Base-by-base conservation (phyloP, 2,888 invertebrate species). In the Limnephilus rhombicus region DNA sequence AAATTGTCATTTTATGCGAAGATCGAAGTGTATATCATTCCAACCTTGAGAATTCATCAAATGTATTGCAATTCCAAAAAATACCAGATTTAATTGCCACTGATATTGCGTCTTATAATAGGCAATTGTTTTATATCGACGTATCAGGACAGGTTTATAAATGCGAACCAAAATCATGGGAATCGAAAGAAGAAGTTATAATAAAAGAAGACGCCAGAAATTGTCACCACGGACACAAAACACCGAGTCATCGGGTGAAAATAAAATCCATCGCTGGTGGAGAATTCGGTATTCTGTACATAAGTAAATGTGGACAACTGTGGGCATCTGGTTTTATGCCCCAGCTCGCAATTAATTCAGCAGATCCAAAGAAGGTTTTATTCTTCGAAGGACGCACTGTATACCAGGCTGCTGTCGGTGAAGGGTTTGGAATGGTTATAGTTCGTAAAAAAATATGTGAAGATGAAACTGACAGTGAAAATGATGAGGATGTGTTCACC, bases 391-490 rank as follows among this genome's bases (percentile, higher is more conserved):
- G 97, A 12, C 96, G 97, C 94, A 96, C 96, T 93, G 97, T 98
- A 37, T 96, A 97, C 89, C 97, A 97, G 94, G 96, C 98, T 85
- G 97, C 97, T 13, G 97, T 98, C 92, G 98, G 98, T 11, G 96
- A 96, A 92, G 97, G 98, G 94, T 98, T 97, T 96, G 98, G 97
- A 94, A 97, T 97, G 94, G 97, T 97, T 89, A 96, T 98, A 94
- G 97, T 97, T n/a, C 96, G 97, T 93, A 97, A 97, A 94, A 96
- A 96, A 95, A 96, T 96, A 18, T 96, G 96, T 94, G 95, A 96
- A 91, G 95, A 95, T 80, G 97, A 97, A 94, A 97, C 97, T 82
- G 97, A 97, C 92, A 96, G 96, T 94, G 97, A 97, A 93, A 96
- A 96, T 94, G 96, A 96, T 94, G 97, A 97, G 94, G 97, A 97